Evolutionary conservation across 2,797 vertebrate species (phyloP).

Genomic region (Aulostomus chinensis): DNA sequence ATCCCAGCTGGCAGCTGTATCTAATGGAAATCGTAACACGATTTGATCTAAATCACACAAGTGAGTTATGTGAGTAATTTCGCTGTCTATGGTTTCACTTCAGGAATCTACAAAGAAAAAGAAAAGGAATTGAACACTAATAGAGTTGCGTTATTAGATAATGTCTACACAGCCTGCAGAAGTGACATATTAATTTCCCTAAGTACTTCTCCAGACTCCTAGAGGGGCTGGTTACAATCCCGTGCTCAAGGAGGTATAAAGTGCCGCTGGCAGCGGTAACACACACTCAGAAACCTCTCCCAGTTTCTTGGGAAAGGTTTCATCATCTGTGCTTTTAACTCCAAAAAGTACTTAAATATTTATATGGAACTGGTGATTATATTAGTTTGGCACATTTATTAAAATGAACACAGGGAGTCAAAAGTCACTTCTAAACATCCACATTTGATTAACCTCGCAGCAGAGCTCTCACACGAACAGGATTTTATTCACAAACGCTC

Average conservation of each 20-base stretch:
- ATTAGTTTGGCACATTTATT: too few species aligned
- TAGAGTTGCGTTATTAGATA: slow-evolving; percentile 27
- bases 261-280: slow-evolving; percentile 28
- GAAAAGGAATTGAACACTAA: slow-evolving; percentile 7
- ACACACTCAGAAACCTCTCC: slow-evolving; percentile 29
- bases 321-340: slow-evolving; percentile 15
- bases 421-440: too few species aligned
- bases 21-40: too few species aligned
- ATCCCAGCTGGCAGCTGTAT: too few species aligned
- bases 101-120: slow-evolving; percentile 3
- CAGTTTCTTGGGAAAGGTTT: not conserved
- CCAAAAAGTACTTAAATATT: slow-evolving; percentile 5
- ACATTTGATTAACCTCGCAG: too few species aligned
- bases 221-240: slow-evolving; percentile 7
- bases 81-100: slow-evolving; percentile 4
- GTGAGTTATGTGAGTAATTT: slow-evolving; percentile 1
- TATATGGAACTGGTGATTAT: not conserved
- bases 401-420: too few species aligned
- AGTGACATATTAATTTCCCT: slow-evolving; percentile 29
- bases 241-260: slow-evolving; percentile 42
- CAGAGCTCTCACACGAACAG: too few species aligned
- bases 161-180: slow-evolving; percentile 9
- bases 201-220: slow-evolving; percentile 32
- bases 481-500: too few species aligned
- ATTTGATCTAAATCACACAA: slow-evolving; percentile 16